phyloP scores from a whole-genome alignment of 2,113 vertebrate species.

The Litocranius walleri region DNA sequence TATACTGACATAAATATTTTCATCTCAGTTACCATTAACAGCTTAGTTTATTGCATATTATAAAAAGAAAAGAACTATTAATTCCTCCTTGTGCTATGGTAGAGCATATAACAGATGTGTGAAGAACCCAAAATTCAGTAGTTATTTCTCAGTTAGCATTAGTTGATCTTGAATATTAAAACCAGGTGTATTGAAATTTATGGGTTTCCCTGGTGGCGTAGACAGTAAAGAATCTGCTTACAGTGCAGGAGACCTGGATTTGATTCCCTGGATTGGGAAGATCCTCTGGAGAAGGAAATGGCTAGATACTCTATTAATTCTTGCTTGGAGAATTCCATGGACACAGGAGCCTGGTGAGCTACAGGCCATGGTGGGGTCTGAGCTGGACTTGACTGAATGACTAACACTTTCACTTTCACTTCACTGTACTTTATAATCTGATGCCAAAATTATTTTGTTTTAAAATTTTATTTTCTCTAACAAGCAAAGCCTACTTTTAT shows the following conservation, averaged over 20 bases:
- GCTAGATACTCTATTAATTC: background rate
- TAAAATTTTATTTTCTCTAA: background rate
- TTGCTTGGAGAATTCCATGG: background rate
- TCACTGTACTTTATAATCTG: background rate
- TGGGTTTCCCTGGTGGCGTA: background rate
- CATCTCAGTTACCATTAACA: background rate
- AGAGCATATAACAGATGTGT: background rate
- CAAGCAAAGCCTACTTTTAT: background rate
- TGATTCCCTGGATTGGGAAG: background rate
- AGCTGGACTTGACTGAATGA: background rate
- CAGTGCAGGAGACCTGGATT: background rate
- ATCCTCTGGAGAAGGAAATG: background rate
- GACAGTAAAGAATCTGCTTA: background rate
- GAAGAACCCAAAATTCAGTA: background rate
- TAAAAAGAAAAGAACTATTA: background rate
- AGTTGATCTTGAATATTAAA: constrained; percentile 6
- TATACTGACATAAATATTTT: background rate
- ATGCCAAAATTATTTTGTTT: background rate
- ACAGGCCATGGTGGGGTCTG: background rate
- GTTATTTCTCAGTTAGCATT: background rate
- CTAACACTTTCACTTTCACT: background rate
- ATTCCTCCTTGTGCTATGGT: background rate
- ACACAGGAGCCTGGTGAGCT: background rate
- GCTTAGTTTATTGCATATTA: background rate
- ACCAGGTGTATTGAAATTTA: background rate